A percentile compares a stretch with the other conserved stretches of the same genome.
These are phyloP conservation scores for Paralvinella palmiformis DNA, from an alignment of 1,140 invertebrate genomes.

Conservation along the genomic window DNA sequence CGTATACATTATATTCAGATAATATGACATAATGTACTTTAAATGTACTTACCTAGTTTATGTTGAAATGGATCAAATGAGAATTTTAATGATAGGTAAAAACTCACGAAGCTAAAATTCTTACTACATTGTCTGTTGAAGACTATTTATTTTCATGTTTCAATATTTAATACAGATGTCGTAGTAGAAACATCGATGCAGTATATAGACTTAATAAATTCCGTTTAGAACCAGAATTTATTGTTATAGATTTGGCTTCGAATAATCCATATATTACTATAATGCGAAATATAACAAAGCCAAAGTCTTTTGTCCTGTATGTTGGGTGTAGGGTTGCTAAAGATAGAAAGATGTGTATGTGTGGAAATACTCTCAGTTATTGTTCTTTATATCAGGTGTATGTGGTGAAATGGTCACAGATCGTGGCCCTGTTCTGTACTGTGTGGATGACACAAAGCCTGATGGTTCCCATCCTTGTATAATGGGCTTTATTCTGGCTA, in stretches of 20 bases:
- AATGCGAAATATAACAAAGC: not conserved
- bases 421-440: constrained; percentile 24
- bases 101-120: no score
- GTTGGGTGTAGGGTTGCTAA: not conserved
- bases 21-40: no score
- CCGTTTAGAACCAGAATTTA: not conserved
- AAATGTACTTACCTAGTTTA: no score
- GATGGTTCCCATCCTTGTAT: constrained; percentile 43
- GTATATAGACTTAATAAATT: not conserved
- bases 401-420: not conserved
- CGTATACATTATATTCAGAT: no score
- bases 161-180: no score
- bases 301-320: not conserved
- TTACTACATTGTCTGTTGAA: no score
- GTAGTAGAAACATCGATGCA: no score
- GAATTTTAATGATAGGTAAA: no score
- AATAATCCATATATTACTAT: not conserved
- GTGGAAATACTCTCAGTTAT: not conserved
- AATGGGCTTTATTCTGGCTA: constrained; percentile 41
- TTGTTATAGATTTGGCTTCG: not conserved
- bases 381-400: not conserved
- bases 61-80: no score
- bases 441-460: constrained; percentile 44
- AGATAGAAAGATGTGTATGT: not conserved
- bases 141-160: no score